A percentile compares a stretch with the other conserved stretches of the same genome.
phyloP scores from a whole-genome alignment of 92 coral and sea anemone genomes.

The Heliopora coerulea region DNA sequence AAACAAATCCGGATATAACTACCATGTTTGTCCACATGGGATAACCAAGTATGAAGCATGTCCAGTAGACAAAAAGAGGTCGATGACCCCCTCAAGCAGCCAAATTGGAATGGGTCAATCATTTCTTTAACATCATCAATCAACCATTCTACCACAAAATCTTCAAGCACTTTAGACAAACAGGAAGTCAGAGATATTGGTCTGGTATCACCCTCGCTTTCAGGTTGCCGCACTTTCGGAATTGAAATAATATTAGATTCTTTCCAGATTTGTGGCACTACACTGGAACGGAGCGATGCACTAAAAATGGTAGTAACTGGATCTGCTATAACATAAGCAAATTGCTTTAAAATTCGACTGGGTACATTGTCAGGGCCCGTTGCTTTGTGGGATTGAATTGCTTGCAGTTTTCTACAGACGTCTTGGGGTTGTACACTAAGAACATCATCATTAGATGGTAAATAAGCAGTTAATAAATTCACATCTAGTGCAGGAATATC shows the following conservation, averaged over 20 bases:
- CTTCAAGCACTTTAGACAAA: slow-evolving; percentile 35
- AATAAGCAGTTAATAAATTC: slow-evolving; percentile 40
- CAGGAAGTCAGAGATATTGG: slow-evolving; percentile 36
- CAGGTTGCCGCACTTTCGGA: slow-evolving; percentile 27
- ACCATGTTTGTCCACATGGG: slow-evolving; percentile 40
- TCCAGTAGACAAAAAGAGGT: slow-evolving; percentile 37
- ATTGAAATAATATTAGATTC: not conserved
- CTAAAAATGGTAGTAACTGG: slow-evolving; percentile 39
- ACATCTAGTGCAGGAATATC: slow-evolving; percentile 50
- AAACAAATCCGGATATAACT: slow-evolving; percentile 42
- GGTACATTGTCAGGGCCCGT: slow-evolving; percentile 52
- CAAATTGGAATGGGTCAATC: slow-evolving; percentile 44
- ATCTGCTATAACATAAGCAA: slow-evolving; percentile 36
- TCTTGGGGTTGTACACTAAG: slow-evolving; percentile 34
- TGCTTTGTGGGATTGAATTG: slow-evolving; percentile 35
- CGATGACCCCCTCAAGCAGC: slow-evolving; percentile 39
- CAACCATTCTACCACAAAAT: slow-evolving; percentile 38
- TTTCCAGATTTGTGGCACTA: slow-evolving; percentile 38
- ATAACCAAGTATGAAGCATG: slow-evolving; percentile 53
- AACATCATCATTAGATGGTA: slow-evolving; percentile 28
- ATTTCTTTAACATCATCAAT: slow-evolving; percentile 25
- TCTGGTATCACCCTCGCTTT: slow-evolving; percentile 26
- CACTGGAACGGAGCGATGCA: slow-evolving; percentile 40
- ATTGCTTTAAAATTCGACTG: slow-evolving; percentile 44
- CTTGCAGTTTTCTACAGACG: slow-evolving; percentile 48